A percentile compares a stretch with the other conserved stretches of the same genome.
Evolutionary conservation across 2,888 invertebrate genomes (phyloP).

Genomic region (Leptogaster cylindrica): DNA sequence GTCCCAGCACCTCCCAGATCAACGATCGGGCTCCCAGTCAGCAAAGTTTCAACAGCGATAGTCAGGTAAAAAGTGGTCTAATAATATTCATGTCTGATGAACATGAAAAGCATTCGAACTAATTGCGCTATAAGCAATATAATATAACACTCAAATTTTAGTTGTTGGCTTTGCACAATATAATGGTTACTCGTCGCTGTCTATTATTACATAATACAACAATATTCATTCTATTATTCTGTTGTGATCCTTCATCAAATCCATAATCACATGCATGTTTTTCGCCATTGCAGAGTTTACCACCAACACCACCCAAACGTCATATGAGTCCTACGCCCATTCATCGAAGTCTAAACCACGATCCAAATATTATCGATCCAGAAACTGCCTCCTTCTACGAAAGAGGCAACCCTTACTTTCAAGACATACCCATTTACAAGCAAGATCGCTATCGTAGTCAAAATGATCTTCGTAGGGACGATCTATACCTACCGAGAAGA

Average conservation of each 20-base stretch:
- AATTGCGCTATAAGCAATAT: not conserved
- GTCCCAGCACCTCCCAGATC: constrained; percentile 40
- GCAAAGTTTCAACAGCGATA: constrained; percentile 72
- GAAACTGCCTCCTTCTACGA: constrained; percentile 48
- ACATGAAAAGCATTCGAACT: too few relatives aligned
- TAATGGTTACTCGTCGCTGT: too few relatives aligned
- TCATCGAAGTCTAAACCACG: not conserved
- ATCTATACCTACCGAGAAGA: constrained; percentile 54
- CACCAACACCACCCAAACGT: constrained; percentile 63
- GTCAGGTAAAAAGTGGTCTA: constrained; percentile 69
- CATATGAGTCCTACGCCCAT: constrained; percentile 63
- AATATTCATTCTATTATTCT: not conserved
- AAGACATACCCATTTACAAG: constrained; percentile 51
- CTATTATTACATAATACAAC: too few relatives aligned
- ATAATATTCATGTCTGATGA: too few relatives aligned
- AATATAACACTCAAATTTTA: not conserved
- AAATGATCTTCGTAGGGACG: constrained; percentile 62
- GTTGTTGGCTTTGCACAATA: too few relatives aligned
- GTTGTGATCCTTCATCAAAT: not conserved
- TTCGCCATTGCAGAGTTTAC: constrained; percentile 66
- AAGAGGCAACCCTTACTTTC: constrained; percentile 51
- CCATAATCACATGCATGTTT: not conserved
- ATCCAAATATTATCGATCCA: constrained; percentile 6
- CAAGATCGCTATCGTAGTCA: constrained; percentile 61
- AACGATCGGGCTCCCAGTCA: constrained; percentile 67